phyloP scores from a whole-genome alignment of 2,888 invertebrate species.

The Unio pictorum region DNA sequence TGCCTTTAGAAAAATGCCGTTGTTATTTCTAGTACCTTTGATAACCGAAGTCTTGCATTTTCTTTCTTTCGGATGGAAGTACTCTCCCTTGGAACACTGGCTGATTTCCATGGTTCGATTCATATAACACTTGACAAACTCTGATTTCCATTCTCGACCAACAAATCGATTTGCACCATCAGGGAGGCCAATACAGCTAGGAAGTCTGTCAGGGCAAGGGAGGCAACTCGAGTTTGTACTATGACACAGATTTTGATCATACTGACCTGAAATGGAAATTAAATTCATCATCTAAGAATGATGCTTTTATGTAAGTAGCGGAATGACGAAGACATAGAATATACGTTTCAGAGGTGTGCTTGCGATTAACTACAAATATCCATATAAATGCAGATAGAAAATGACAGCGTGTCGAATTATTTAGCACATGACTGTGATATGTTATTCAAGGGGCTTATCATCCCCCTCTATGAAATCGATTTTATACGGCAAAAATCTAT shows the following conservation, averaged over 20 bases:
- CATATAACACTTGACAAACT: conserved; percentile 29
- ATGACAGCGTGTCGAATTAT: too few species aligned
- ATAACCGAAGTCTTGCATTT: conserved; percentile 25
- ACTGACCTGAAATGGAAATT: conserved; percentile 33
- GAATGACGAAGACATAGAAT: too few species aligned
- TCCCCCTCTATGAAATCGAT: too few species aligned
- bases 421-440: too few species aligned
- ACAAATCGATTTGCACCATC: conserved; percentile 20
- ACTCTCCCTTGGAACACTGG: conserved; percentile 19
- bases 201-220: conserved; percentile 11
- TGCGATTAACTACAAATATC: too few species aligned
- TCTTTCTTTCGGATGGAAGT: conserved; percentile 28
- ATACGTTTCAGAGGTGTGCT: too few species aligned
- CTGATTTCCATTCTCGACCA: conserved; percentile 20
- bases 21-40: conserved; percentile 15
- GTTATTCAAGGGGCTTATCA: too few species aligned
- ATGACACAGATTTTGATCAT: conserved; percentile 34
- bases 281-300: too few species aligned
- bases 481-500: too few species aligned
- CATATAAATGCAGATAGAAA: too few species aligned
- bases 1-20: too few species aligned
- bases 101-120: conserved; percentile 34
- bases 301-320: too few species aligned
- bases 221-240: conserved; percentile 1
- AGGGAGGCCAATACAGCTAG: conserved; percentile 11